Percentiles rank a stretch among this genome's conserved stretches.
Evolutionary conservation across 2,113 vertebrate species (phyloP).

Genomic region (Coracopsis vasa): DNA sequence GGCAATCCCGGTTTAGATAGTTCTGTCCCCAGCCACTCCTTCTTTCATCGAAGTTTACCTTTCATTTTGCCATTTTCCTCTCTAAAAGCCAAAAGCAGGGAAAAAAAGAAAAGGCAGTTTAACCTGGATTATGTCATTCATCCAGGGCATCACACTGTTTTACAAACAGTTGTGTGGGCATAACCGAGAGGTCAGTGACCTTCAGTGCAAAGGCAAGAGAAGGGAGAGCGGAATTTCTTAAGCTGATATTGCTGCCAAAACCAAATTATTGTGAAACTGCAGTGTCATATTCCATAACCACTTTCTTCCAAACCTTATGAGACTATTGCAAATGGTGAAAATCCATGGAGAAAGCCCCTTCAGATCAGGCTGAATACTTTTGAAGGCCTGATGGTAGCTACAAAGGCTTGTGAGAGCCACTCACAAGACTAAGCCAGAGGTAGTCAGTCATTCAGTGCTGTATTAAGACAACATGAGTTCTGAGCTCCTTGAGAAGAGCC

Average conservation of each 20-base stretch:
- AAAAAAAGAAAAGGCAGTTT: background rate
- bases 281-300: background rate
- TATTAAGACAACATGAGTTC: background rate
- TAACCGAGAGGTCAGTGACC: background rate
- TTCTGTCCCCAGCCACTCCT: background rate
- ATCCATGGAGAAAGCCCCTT: background rate
- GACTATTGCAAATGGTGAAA: background rate
- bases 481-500: background rate
- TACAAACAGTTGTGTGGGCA: slow-evolving; percentile 25
- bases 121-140: background rate
- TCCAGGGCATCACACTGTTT: background rate
- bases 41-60: background rate
- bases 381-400: background rate
- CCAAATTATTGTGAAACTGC: slow-evolving; percentile 31
- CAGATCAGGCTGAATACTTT: background rate
- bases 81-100: background rate
- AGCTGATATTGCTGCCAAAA: slow-evolving; percentile 4
- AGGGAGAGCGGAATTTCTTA: slow-evolving; percentile 16
- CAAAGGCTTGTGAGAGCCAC: background rate
- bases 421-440: background rate
- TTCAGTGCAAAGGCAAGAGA: background rate
- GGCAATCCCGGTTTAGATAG: background rate
- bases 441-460: background rate
- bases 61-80: background rate
- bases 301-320: background rate